Base-by-base conservation (phyloP, 2,113 vertebrate genomes). In the Oncorhynchus tshawytscha region DNA sequence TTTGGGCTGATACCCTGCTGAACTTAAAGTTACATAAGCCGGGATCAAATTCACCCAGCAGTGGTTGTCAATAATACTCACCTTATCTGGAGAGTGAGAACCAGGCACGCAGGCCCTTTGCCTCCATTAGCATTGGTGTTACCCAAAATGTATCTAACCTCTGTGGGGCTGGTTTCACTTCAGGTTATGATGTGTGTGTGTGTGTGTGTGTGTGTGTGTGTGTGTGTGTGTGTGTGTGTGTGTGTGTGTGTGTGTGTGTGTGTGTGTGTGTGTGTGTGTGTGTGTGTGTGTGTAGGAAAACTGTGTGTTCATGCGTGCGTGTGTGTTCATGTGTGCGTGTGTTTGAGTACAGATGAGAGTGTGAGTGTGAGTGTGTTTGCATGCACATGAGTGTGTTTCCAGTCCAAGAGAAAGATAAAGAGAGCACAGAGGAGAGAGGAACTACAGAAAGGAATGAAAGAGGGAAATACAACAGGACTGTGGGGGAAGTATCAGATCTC, bases 31-130 rank as follows among this genome's bases (percentile, higher is more conserved):
- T 62, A 24, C 59, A 45, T 20, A 15, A 71, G 62, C 87, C 4
- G 5, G 39, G 74, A 67, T 78, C 67, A 45, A 77, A 79, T 85
- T 78, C 72, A 66, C 34, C 70, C 5, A 1, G 54, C 39, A 77
- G 82, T 74, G 81, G 66, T 74, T 81, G 72, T 70, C 34, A 16
- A 72, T 82, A 83, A 85, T 78, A 70, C 59, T 64, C 74, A 78
- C 66, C 59, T 78, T 82, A 71, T 82, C 77, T 81, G 25, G 39
- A 64, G 62, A 70, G 70, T 71, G 25, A 81, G n/a, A 77, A 68
- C 54, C 74, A 76, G 78, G 80, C 76, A 81, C 9, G 9, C 8
- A 45, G 39, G 39, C 39, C 39, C 39, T 9, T 45, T 45, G 39
- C 67, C 73, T 73, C 72, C 78, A 80, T 81, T 80, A 85, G 75